Percentiles rank a stretch among this genome's conserved stretches.
These are phyloP conservation scores for Oedothorax gibbosus DNA, from an alignment of 1,140 invertebrate genomes.

Conservation along the genomic window DNA sequence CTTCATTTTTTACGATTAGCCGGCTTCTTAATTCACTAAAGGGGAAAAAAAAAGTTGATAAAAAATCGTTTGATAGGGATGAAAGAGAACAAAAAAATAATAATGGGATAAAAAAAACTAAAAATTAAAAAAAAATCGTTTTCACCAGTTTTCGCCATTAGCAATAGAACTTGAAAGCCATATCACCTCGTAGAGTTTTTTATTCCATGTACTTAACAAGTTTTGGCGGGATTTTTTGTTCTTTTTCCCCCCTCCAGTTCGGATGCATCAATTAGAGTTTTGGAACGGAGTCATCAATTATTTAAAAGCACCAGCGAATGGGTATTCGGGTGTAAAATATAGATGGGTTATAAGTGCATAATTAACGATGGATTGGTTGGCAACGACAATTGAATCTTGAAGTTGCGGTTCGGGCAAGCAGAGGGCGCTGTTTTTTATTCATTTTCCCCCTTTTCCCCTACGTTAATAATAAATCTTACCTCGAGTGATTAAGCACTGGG, in stretches of 20 bases:
- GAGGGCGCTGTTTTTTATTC: constrained; percentile 47
- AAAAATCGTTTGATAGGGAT: constrained; percentile 13
- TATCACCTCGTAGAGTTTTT: constrained; percentile 51
- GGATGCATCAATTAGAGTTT: constrained; percentile 53
- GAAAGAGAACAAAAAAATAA: constrained; percentile 19
- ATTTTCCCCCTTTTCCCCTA: background rate
- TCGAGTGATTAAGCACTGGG: constrained; percentile 56
- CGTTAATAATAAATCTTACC: constrained; percentile 56
- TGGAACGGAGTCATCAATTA: constrained; percentile 57
- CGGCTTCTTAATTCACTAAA: constrained; percentile 56
- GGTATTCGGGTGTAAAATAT: constrained; percentile 61
- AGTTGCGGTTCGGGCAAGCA: constrained; percentile 42
- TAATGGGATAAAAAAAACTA: background rate
- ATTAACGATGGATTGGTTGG: constrained; percentile 56
- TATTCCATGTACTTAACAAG: constrained; percentile 58
- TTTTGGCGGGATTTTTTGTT: constrained; percentile 47
- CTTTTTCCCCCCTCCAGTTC: constrained; percentile 24
- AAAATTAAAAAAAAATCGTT: constrained; percentile 49
- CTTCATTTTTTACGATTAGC: constrained; percentile 61
- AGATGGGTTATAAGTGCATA: constrained; percentile 60
- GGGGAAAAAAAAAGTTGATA: constrained; percentile 17
- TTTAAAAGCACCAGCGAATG: constrained; percentile 56
- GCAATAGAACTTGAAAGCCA: constrained; percentile 42
- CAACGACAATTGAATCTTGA: constrained; percentile 59
- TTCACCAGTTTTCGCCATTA: constrained; percentile 42